Conservation (phyloP, 2,113 vertebrate species). For the Bungarus multicinctus region DNA sequence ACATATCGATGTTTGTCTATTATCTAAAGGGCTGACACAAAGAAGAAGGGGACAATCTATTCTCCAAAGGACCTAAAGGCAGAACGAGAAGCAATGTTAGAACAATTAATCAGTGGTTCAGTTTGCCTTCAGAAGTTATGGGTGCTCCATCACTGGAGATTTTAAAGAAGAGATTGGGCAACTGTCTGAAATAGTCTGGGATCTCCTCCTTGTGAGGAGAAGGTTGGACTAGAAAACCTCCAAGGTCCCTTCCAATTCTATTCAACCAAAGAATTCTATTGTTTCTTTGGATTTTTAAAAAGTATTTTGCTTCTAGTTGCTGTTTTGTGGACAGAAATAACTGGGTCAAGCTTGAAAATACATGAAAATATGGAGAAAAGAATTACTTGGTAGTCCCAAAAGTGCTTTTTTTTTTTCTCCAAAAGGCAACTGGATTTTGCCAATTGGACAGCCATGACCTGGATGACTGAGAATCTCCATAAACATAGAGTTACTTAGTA, state of each 20-base stretch:
- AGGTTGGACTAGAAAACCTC: neutral
- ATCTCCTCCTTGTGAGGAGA: neutral
- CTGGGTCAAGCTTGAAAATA: neutral
- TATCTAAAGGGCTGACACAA: neutral
- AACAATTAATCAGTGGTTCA: neutral
- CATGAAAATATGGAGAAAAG: neutral
- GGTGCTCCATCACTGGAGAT: neutral
- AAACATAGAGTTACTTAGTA: neutral
- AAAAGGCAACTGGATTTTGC: neutral
- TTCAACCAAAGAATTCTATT: neutral
- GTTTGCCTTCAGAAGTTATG: neutral
- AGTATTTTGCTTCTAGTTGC: neutral
- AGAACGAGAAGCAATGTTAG: neutral
- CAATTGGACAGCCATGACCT: neutral
- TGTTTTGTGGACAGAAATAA: neutral
- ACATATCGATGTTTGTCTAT: neutral
- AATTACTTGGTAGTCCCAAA: neutral
- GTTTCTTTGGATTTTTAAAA: neutral
- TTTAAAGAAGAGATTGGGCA: neutral
- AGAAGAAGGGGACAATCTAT: neutral
- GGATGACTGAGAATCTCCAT: neutral
- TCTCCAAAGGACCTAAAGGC: neutral
- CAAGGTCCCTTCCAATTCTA: neutral
- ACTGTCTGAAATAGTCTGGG: neutral
- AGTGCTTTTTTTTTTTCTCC: neutral